phyloP scores from a whole-genome alignment of 2,888 invertebrate species.

The Aspidapion aeneum region DNA sequence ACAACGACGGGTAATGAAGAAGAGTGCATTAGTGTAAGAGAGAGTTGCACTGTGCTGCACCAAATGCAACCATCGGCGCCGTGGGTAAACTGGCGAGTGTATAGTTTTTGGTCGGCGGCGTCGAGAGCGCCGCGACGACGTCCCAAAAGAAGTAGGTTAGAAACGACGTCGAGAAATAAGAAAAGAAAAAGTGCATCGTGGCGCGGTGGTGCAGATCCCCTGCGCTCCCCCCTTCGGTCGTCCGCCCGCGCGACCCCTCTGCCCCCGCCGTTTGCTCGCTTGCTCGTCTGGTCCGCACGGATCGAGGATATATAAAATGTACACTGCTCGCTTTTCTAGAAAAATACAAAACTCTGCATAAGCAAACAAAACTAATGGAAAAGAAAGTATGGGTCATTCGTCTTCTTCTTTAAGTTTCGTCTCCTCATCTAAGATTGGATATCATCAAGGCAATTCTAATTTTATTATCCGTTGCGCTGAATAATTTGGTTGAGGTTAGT shows the following conservation, averaged over 20 bases:
- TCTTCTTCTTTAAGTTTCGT: no score
- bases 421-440: no score
- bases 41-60: no score
- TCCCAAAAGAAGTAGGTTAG: conserved; percentile 46
- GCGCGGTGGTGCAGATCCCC: conserved; percentile 27
- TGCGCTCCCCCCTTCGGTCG: background rate
- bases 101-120: conserved; percentile 44
- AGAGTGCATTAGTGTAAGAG: conserved; percentile 41
- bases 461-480: no score
- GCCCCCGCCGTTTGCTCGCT: background rate
- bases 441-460: no score
- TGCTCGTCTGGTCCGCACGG: background rate
- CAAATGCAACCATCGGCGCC: conserved; percentile 36
- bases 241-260: no score
- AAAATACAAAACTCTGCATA: no score
- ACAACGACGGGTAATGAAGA: background rate
- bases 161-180: conserved; percentile 49
- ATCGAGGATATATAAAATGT: background rate
- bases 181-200: conserved; percentile 41
- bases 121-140: conserved; percentile 45
- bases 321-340: background rate
- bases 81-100: conserved; percentile 24
- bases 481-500: no score
- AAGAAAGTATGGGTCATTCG: no score
- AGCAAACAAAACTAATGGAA: no score